phyloP scores from a whole-genome alignment of 1,140 invertebrate species.

The Pristionchus pacificus region DNA sequence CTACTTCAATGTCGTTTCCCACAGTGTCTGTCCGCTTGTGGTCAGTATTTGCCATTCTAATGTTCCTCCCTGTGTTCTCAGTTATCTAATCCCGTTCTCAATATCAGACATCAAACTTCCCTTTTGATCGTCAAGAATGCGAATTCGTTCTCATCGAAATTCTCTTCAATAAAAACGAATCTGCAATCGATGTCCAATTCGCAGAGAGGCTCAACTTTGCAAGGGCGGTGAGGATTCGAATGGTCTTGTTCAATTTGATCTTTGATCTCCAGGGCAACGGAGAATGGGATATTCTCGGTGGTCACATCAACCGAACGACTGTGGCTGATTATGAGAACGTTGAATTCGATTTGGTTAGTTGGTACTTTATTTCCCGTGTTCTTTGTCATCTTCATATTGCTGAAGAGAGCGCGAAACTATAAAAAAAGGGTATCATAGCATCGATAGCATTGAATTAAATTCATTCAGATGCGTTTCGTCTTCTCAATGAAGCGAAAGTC shows the following conservation, averaged over 20 bases:
- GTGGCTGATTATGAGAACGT: background rate
- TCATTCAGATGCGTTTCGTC: background rate
- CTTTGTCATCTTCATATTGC: too few relatives aligned
- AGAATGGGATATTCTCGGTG: background rate
- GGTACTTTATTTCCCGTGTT: background rate
- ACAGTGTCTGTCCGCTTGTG: background rate
- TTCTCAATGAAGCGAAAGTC: background rate
- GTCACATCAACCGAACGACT: background rate
- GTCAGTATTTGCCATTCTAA: too few relatives aligned
- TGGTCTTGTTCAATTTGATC: background rate
- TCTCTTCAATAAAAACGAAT: background rate
- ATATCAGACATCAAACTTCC: background rate
- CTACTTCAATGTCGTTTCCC: background rate
- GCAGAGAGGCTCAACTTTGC: background rate
- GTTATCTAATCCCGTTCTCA: too few relatives aligned
- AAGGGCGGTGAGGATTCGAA: background rate
- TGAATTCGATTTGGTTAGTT: background rate
- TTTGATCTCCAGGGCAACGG: background rate
- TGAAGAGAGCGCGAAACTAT: too few relatives aligned
- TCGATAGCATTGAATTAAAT: background rate
- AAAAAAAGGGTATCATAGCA: background rate
- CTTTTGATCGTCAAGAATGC: background rate
- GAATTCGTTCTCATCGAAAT: background rate
- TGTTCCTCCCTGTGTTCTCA: too few relatives aligned
- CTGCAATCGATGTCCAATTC: background rate